phyloP scores from a whole-genome alignment of 2,888 invertebrate species.

The Trissolcus brochymenae region DNA sequence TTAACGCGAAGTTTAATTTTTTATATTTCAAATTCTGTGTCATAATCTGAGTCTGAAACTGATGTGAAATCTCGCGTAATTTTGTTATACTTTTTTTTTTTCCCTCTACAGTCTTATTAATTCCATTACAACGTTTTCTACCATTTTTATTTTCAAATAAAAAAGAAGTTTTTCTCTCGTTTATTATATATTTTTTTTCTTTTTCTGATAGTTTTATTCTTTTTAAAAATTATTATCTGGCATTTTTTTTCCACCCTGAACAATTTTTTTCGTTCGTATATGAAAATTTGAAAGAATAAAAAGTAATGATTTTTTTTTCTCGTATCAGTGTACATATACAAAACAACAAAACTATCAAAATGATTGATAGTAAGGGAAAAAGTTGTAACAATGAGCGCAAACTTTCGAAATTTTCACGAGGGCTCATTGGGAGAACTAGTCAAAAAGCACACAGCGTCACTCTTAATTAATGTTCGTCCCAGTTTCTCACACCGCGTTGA shows the following conservation, averaged over 20 bases:
- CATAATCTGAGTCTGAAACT: too few species aligned
- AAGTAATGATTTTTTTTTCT: not conserved
- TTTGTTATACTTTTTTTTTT: too few species aligned
- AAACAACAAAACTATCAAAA: conserved; percentile 12
- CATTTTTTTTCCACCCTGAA: too few species aligned
- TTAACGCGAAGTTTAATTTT: too few species aligned
- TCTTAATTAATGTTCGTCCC: conserved; percentile 53
- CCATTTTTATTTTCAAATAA: not conserved
- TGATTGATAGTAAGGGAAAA: conserved; percentile 37
- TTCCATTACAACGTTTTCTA: too few species aligned
- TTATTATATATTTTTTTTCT: too few species aligned
- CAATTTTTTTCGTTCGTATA: not conserved
- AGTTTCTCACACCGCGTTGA: conserved; percentile 50
- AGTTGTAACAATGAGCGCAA: conserved; percentile 36
- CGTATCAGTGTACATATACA: not conserved
- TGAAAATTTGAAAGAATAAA: not conserved
- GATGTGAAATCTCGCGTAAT: too few species aligned
- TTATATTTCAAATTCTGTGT: too few species aligned
- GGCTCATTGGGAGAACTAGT: conserved; percentile 31
- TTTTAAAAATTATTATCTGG: too few species aligned
- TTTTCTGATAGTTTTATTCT: too few species aligned
- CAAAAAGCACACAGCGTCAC: conserved; percentile 44
- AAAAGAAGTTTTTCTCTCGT: not conserved
- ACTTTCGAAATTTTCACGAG: conserved; percentile 43
- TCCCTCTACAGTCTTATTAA: too few species aligned